A percentile compares a stretch with the other conserved stretches of the same genome.
Conservation (phyloP, 2,797 vertebrate genomes). For the Gallirallus australis region DNA sequence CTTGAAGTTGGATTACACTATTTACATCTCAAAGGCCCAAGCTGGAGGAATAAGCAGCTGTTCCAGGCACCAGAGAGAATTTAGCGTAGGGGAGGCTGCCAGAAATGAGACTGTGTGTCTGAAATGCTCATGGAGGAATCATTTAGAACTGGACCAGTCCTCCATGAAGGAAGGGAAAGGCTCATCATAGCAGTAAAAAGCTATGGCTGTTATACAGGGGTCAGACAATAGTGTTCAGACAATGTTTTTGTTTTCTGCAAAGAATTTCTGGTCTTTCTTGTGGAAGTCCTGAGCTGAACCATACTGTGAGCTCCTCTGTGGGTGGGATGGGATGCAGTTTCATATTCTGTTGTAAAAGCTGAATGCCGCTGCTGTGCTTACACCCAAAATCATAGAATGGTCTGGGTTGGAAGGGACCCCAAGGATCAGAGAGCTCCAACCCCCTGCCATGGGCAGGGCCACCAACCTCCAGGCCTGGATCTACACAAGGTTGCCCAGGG, state of each 20-base stretch:
- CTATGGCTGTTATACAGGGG: neutral
- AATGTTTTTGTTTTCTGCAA: neutral
- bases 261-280: neutral
- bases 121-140: neutral
- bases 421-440: too few species aligned
- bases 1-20: slow-evolving; percentile 69
- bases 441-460: too few species aligned
- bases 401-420: too few species aligned
- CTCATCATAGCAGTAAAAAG: neutral
- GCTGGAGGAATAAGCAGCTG: slow-evolving; percentile 61
- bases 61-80: slow-evolving; percentile 61
- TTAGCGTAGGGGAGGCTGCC: slow-evolving; percentile 35
- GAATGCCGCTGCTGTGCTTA: slow-evolving; percentile 42
- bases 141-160: neutral
- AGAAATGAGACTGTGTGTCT: slow-evolving; percentile 30
- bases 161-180: neutral
- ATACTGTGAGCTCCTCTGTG: neutral
- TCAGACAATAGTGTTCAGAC: neutral
- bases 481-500: too few species aligned
- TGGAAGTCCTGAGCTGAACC: neutral
- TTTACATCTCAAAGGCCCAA: slow-evolving; percentile 66
- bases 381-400: neutral
- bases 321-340: neutral
- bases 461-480: too few species aligned
- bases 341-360: neutral